Evolutionary conservation across 23 tunicate genomes (phyloP).

Genomic region (Styela plicata): DNA sequence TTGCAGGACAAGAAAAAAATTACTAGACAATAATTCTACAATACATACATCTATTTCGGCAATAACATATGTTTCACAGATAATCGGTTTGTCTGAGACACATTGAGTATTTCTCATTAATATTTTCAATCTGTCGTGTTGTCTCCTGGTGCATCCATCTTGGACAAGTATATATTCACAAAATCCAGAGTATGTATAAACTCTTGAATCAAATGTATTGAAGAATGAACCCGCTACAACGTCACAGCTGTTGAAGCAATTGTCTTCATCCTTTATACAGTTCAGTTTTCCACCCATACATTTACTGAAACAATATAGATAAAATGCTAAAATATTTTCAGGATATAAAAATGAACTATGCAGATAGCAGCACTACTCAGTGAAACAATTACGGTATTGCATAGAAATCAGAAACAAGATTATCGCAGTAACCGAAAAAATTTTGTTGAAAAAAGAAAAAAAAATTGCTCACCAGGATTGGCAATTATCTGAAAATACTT

Average conservation of each 20-base stretch:
- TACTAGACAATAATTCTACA: background rate
- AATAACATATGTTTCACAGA: background rate
- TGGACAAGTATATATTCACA: conserved; percentile 37
- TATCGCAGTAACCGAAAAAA: too few species aligned
- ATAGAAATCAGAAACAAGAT: too few species aligned
- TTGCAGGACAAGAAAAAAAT: background rate
- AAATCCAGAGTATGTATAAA: background rate
- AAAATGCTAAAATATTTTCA: too few species aligned
- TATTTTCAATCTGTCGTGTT: background rate
- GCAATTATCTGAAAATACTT: background rate
- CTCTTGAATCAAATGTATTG: conserved; percentile 26
- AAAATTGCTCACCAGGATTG: background rate
- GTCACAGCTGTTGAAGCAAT: conserved; percentile 22
- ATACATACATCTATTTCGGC: conserved; percentile 8
- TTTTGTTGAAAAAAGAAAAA: background rate
- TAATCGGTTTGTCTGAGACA: background rate
- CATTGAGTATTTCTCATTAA: background rate
- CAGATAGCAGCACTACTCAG: too few species aligned
- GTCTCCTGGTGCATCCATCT: conserved; percentile 13
- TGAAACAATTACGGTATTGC: too few species aligned
- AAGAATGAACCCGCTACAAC: conserved; percentile 33
- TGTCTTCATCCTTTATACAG: conserved; percentile 16
- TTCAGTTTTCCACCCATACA: conserved; percentile 39
- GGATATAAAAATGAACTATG: too few species aligned
- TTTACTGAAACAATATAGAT: too few species aligned